A percentile compares a stretch with the other conserved stretches of the same genome.
Conservation (phyloP, 2,113 vertebrate genomes). For the Rhinopithecus roxellana region DNA sequence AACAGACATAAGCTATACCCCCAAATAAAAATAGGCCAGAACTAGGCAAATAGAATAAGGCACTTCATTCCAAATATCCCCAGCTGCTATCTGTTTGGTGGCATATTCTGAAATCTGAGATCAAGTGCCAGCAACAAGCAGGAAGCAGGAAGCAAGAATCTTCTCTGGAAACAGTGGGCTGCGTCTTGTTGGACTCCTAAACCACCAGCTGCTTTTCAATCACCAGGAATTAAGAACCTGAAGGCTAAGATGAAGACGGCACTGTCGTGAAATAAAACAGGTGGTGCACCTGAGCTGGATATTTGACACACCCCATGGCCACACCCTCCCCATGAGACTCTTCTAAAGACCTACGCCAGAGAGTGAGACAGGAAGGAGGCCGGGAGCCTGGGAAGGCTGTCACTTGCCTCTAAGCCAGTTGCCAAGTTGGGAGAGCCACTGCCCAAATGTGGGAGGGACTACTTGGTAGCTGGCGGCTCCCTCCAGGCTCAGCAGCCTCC, state of each 20-base stretch:
- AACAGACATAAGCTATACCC: not conserved
- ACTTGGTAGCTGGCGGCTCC: not conserved
- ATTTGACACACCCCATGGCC: not conserved
- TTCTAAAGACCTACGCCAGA: not conserved
- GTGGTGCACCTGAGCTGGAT: not conserved
- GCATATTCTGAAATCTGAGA: constrained; percentile 48
- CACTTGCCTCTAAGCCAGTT: not conserved
- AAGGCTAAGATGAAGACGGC: not conserved
- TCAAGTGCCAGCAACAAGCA: not conserved
- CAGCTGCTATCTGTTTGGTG: constrained; percentile 40
- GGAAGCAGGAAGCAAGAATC: constrained; percentile 28
- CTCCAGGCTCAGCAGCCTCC: not conserved
- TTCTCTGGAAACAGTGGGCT: not conserved
- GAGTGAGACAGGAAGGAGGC: not conserved
- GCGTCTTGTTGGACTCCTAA: not conserved
- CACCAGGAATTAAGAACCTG: constrained; percentile 20
- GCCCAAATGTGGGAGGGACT: not conserved
- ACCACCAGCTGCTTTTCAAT: not conserved
- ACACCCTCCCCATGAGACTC: not conserved
- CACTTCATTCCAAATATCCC: constrained; percentile 23
- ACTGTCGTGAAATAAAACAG: not conserved
- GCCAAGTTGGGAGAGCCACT: not conserved
- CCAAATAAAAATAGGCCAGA: constrained; percentile 55
- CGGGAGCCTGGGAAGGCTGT: not conserved
- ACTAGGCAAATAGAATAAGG: constrained; percentile 15